Evolutionary conservation across 2,797 vertebrate species (phyloP).

Genomic region (Pogoniulus pusillus): DNA sequence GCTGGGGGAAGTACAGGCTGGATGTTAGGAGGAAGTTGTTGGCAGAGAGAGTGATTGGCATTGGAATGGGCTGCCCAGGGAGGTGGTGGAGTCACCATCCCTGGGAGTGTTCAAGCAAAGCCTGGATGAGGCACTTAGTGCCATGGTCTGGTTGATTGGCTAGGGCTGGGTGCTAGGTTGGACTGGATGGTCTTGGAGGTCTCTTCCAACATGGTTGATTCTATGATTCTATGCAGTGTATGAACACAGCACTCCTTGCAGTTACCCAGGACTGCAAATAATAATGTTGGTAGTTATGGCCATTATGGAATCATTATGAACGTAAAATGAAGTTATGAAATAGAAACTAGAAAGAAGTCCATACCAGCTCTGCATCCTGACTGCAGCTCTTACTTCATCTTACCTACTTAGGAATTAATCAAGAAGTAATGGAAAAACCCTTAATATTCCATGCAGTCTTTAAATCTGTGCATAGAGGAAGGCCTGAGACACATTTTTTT

Average conservation of each 20-base stretch:
- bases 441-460: neutral
- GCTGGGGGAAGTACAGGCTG: too few species aligned
- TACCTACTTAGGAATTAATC: neutral
- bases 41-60: too few species aligned
- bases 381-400: conserved; percentile 7
- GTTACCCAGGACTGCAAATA: neutral
- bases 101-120: too few species aligned
- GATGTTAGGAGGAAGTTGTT: too few species aligned
- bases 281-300: neutral
- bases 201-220: too few species aligned
- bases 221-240: too few species aligned
- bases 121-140: too few species aligned
- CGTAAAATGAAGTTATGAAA: neutral
- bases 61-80: too few species aligned
- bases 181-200: too few species aligned
- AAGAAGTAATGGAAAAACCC: conserved; percentile 9
- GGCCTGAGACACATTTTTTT: neutral
- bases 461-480: neutral
- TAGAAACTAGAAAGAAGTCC: neutral
- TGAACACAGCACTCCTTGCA: neutral
- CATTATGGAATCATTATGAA: neutral
- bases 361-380: neutral
- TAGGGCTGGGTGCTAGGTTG: too few species aligned
- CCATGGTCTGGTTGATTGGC: too few species aligned
- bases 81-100: too few species aligned